Evolutionary conservation across 2,113 vertebrate genomes (phyloP), one percentile per base, ranked within the genome.

Genomic region (Cyprinodon variegatus): DNA sequence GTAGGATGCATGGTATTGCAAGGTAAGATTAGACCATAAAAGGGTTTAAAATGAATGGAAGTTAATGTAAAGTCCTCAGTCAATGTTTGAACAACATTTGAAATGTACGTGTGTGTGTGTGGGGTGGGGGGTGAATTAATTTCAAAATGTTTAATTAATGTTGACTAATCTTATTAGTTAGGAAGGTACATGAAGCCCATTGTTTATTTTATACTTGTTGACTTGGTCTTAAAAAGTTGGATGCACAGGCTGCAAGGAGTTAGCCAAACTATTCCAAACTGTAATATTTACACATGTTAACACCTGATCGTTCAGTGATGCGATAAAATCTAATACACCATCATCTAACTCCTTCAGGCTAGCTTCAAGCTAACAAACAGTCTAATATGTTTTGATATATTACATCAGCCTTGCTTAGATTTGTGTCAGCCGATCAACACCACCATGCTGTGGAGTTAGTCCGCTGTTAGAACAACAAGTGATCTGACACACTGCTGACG

Each of bases 321-420:
- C 15, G 17, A 38, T n/a, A 36, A 20, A 68, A n/a, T 57, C 50
- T 20, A 57, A 57, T 3, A 10, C 36, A 57, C 66, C 48, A 48
- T 67, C 22, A 48, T 67, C 43, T 53, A 20, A 53, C 8, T 50
- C 46, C 46, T 38, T n/a, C 41, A 45, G 64, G 64, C n/a, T 22
- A 66, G 64, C 39, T 66, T 53, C 4, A 20, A 57, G 48, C 46
- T 48, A 50, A 45, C 13, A 68, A 36, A 68, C 15, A 68, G 37
- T 57, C 48, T 38, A 29, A 68, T 68, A 38, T 57, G 37, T 59
- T 59, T 39, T 59, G 38, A 70, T 57, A 39, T 37, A 39, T 68
- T 37, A 57, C 68, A 70, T 43, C 39, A 70, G 57, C 3, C 38
- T 70, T 36, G 53, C 53, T 60, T 37, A 53, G 37, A 41, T 57